Conservation (phyloP, 2,888 invertebrate genomes). For the Lasioglossum zephyrum region DNA sequence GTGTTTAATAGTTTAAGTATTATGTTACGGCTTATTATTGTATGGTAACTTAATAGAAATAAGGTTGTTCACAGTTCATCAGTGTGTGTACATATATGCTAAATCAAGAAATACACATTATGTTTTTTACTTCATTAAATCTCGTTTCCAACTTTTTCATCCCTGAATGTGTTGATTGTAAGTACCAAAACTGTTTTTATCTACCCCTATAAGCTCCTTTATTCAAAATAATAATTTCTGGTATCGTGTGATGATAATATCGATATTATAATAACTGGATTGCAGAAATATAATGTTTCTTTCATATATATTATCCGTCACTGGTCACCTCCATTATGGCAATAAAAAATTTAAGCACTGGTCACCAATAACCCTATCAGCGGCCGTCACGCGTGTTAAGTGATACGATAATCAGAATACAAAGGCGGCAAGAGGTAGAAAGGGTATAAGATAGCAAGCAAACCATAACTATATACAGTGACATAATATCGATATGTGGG, state of each 20-base stretch:
- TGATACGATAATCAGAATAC: conserved; percentile 1
- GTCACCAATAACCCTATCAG: neutral
- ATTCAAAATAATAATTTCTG: neutral
- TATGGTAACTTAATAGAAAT: conserved; percentile 55
- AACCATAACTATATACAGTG: neutral
- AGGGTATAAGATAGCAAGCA: neutral
- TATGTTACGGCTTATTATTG: conserved; percentile 58
- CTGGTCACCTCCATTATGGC: neutral
- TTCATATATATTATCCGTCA: neutral
- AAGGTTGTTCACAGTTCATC: conserved; percentile 68
- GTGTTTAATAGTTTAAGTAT: conserved; percentile 58
- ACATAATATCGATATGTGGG: conserved; percentile 3
- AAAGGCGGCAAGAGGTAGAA: neutral
- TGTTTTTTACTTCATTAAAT: conserved; percentile 72
- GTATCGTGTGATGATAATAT: neutral
- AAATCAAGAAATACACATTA: conserved; percentile 71
- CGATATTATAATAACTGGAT: neutral
- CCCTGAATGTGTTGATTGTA: neutral
- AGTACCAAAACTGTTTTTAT: neutral
- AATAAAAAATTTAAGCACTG: neutral
- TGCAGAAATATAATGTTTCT: neutral
- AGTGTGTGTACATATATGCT: conserved; percentile 70
- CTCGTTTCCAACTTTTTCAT: conserved; percentile 19
- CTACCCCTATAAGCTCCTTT: neutral
- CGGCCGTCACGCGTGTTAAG: neutral